Conservation (phyloP, 1,140 invertebrate species). For the Bilobella aurantiaca region DNA sequence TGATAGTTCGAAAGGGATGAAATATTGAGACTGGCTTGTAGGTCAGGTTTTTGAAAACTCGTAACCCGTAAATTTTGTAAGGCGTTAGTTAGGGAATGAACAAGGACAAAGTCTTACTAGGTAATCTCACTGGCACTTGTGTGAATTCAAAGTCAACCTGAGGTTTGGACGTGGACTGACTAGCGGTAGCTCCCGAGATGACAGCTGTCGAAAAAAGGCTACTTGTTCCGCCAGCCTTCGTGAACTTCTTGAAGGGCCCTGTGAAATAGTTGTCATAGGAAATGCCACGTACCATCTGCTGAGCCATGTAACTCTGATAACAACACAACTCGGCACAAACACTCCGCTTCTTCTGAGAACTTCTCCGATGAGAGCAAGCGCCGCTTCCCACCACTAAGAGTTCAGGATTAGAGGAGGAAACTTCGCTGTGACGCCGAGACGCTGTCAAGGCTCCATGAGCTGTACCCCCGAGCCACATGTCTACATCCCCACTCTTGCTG, state of each 20-base stretch:
- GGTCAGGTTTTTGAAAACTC: too few species aligned
- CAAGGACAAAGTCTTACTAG: not conserved
- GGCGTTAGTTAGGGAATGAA: too few species aligned
- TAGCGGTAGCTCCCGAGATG: slow-evolving; percentile 38
- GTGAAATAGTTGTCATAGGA: slow-evolving; percentile 9
- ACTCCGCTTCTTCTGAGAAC: not conserved
- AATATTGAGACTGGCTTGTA: too few species aligned
- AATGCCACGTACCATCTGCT: not conserved
- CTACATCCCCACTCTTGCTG: not conserved
- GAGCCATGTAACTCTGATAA: not conserved
- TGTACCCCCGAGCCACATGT: not conserved
- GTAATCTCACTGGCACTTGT: not conserved
- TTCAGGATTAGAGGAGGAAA: slow-evolving; percentile 3
- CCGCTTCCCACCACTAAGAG: not conserved
- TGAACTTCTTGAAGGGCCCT: slow-evolving; percentile 16
- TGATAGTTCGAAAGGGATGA: too few species aligned
- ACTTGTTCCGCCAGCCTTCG: slow-evolving; percentile 37
- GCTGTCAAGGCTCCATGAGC: not conserved
- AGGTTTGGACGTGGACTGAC: not conserved
- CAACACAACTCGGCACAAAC: slow-evolving; percentile 2
- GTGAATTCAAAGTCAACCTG: slow-evolving; percentile 1
- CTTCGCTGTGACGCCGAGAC: not conserved
- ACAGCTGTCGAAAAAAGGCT: slow-evolving; percentile 86
- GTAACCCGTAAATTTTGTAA: too few species aligned
- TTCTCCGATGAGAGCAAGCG: not conserved